Base-by-base conservation (phyloP, 2,888 invertebrate genomes). In the Sinotaia quadrata region DNA sequence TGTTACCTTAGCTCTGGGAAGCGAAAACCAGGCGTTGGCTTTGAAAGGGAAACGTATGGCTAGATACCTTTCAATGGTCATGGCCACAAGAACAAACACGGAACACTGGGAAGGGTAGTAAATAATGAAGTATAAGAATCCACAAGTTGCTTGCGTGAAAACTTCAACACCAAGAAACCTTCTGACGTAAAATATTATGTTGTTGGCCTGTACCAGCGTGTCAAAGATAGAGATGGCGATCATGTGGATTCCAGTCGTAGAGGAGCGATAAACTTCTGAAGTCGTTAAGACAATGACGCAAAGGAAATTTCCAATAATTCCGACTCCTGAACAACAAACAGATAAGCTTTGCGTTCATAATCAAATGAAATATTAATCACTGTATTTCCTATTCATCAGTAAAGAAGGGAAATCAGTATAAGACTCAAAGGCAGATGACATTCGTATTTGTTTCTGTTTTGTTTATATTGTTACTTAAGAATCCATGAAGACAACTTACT, bases 21-120 rank as follows among this genome's bases (percentile, higher is more conserved):
- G 4, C 4, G 65, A 34, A 29, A 62, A 58, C 68, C 70, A 67
- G 24, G 44, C 44, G 24, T 47, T 10, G 2, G 70, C 67, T 41
- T 68, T 24, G 8, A 71, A 49, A 0, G 73, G 73, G 47, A 60
- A 68, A 10, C 36, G 36, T 37, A 73, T 61, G 29, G 67, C 69
- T 5, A 73, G 41, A 29, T 67, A 73, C n/a, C 71, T 58, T 54
- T 73, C 73, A 4, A 66, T 34, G 1, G 73, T 73, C 69, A 73
- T 69, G 27, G 62, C 59, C 10, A 65, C 51, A 66, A 73, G 63
- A 5, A 68, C 36, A 15, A 62, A 31, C 18, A 72, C 72, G 62
- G 60, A 60, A 44, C 61, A 63, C 52, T 72, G 72, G 31, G 65
- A 65, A n/a, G 65, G 60, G 36, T 65, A 72, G 47, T 63, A 68